Conservation (phyloP, 2,888 invertebrate species). For the Caenorhabditis sp. region DNA sequence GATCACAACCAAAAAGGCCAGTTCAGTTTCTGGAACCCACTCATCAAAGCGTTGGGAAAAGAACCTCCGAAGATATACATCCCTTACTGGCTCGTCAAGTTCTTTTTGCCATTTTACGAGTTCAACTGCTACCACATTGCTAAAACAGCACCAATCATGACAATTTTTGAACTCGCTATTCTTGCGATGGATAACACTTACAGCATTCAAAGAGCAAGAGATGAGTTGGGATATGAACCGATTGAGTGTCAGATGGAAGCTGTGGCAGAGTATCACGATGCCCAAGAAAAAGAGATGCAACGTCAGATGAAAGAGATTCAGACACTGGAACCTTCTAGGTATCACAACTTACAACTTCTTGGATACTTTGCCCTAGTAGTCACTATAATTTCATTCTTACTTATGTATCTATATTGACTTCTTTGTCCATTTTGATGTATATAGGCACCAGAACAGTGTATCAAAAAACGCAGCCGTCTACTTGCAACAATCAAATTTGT, state of each 20-base stretch:
- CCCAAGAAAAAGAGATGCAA: neutral
- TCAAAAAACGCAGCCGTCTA: no score
- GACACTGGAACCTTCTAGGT: neutral
- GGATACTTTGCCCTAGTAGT: neutral
- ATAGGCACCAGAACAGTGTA: no score
- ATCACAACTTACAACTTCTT: neutral
- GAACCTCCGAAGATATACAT: constrained; percentile 18
- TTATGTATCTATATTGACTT: no score
- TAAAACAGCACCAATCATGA: constrained; percentile 22
- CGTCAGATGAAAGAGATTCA: neutral
- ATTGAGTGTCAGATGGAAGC: constrained; percentile 21
- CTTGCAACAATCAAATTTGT: no score
- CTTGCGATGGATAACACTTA: constrained; percentile 51
- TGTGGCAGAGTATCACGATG: constrained; percentile 14
- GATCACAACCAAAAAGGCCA: constrained; percentile 27
- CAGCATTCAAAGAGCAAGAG: constrained; percentile 23
- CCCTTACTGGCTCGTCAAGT: neutral
- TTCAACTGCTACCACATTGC: constrained; percentile 6
- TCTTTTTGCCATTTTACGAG: constrained; percentile 7
- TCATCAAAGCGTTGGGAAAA: constrained; percentile 31
- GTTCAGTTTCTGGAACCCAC: constrained; percentile 49
- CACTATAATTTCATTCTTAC: neutral
- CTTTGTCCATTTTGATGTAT: no score
- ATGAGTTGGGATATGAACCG: constrained; percentile 50
- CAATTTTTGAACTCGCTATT: constrained; percentile 31